Evolutionary conservation across 2,113 vertebrate genomes (phyloP).

Genomic region (Mobula hypostoma): DNA sequence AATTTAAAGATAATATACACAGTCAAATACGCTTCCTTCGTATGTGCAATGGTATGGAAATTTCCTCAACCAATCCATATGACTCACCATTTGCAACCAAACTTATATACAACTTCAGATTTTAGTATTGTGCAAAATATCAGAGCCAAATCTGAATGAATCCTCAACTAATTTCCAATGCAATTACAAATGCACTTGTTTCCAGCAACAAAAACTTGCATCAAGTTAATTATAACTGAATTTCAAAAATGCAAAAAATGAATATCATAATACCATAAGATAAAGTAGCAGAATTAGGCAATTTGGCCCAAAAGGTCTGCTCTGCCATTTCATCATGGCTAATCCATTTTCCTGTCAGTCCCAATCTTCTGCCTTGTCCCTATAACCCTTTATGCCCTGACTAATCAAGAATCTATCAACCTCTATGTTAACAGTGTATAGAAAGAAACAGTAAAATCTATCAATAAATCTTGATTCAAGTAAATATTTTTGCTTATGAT

Average conservation of each 20-base stretch:
- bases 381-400: no score
- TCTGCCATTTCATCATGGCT: no score
- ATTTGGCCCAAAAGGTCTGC: no score
- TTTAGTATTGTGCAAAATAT: background rate
- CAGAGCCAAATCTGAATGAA: background rate
- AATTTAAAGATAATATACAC: background rate
- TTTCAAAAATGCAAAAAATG: background rate
- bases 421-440: background rate
- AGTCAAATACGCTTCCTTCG: background rate
- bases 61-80: background rate
- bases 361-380: no score
- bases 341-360: no score
- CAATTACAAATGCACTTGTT: background rate
- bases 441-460: background rate
- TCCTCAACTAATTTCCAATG: background rate
- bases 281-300: no score
- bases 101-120: background rate
- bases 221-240: background rate
- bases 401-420: no score
- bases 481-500: constrained; percentile 37
- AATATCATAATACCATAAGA: background rate
- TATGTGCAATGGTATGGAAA: background rate
- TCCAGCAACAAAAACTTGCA: background rate
- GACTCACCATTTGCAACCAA: background rate
- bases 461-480: constrained; percentile 40